Percentiles rank a stretch among this genome's conserved stretches.
phyloP scores from a whole-genome alignment of 2,113 vertebrate species.

The Mola mola region DNA sequence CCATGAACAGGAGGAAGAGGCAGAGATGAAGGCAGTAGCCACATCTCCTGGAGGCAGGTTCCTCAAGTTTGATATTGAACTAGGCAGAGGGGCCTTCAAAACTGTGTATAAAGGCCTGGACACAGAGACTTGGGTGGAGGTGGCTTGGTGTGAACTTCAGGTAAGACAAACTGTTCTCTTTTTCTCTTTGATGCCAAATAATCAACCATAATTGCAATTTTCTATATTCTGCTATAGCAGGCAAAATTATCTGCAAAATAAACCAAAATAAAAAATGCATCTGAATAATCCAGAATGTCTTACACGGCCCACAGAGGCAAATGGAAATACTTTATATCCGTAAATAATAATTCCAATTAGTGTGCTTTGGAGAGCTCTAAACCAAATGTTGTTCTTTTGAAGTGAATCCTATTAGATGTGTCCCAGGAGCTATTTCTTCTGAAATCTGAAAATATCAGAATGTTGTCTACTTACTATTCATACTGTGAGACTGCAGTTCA shows the following conservation, averaged over 20 bases:
- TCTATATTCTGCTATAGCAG: neutral
- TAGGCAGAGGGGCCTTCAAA: conserved; percentile 94
- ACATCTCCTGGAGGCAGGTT: conserved; percentile 92
- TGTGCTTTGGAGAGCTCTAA: conserved; percentile 8
- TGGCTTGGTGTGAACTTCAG: conserved; percentile 96
- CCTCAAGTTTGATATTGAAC: conserved; percentile 93
- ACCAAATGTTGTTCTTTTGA: conserved; percentile 8
- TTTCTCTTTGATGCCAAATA: neutral
- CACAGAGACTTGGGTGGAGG: conserved; percentile 95
- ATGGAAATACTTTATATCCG: conserved; percentile 4
- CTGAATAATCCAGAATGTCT: neutral
- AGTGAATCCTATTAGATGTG: conserved; percentile 19
- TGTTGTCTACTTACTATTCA: conserved; percentile 58
- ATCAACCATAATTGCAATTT: neutral
- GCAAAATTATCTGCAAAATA: neutral
- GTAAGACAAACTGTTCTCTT: conserved; percentile 71
- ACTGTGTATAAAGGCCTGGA: conserved; percentile 95
- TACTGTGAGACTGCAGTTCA: conserved; percentile 41
- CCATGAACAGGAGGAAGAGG: conserved; percentile 90
- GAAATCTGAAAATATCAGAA: conserved; percentile 55
- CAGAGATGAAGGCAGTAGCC: conserved; percentile 96
- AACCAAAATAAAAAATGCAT: neutral
- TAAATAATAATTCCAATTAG: conserved; percentile 5
- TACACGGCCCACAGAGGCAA: neutral
- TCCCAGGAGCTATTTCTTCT: conserved; percentile 40